These are phyloP conservation scores for Sinocyclocheilus grahami DNA, from an alignment of 2,113 vertebrate genomes.

Conservation along the genomic window DNA sequence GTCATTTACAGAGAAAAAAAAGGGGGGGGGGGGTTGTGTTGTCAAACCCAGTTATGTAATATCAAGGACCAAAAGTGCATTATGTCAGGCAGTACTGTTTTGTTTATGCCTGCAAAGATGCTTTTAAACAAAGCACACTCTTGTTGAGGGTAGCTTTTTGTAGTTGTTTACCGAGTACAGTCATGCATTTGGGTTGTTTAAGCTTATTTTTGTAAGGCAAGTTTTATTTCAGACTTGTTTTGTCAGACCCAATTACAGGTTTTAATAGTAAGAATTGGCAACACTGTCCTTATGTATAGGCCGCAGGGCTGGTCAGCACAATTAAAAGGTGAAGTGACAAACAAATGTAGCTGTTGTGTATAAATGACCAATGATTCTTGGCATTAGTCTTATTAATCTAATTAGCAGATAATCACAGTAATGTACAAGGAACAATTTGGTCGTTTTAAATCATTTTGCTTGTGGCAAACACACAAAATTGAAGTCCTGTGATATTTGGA, in stretches of 20 bases:
- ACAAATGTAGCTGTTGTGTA: not conserved
- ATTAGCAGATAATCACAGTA: constrained; percentile 11
- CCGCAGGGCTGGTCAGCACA: not conserved
- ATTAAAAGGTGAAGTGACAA: not conserved
- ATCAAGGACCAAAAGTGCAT: not conserved
- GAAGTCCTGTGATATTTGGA: constrained; percentile 18
- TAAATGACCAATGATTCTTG: not conserved
- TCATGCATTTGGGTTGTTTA: no score
- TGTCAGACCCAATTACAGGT: not conserved
- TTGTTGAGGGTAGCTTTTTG: not conserved
- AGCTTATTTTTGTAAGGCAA: no score
- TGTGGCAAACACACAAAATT: not conserved
- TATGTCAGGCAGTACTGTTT: no score
- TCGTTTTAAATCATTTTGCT: not conserved
- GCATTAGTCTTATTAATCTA: not conserved
- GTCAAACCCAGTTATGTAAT: not conserved
- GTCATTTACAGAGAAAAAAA: no score
- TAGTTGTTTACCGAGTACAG: no score
- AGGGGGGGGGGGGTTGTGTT: no score
- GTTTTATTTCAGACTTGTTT: not conserved
- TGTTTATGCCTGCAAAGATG: no score
- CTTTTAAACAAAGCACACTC: not conserved
- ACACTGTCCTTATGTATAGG: not conserved
- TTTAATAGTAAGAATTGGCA: not conserved
- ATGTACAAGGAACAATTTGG: not conserved